phyloP scores from a whole-genome alignment of 2,113 vertebrate species.

The Vidua macroura region DNA sequence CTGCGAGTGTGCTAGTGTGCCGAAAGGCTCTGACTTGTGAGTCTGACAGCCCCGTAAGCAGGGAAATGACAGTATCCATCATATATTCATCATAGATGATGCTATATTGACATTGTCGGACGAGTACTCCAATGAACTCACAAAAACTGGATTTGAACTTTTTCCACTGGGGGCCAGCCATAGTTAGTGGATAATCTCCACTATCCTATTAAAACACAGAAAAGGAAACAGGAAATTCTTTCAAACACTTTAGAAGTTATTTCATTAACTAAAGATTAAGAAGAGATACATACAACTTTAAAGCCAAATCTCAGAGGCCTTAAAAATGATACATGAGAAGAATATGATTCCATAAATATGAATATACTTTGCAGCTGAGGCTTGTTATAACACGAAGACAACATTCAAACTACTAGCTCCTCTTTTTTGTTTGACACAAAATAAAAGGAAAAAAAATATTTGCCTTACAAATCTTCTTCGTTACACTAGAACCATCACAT shows the following conservation, averaged over 20 bases:
- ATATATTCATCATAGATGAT: conserved; percentile 99
- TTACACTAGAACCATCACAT: neutral
- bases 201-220: conserved; percentile 83
- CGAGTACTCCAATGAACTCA: conserved; percentile 96
- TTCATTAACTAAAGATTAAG: neutral
- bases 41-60: conserved; percentile 96
- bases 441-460: neutral
- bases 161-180: conserved; percentile 99
- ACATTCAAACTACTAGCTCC: neutral
- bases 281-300: neutral
- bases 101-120: conserved; percentile 98
- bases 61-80: conserved; percentile 99
- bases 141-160: conserved; percentile 98
- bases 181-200: conserved; percentile 96
- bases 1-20: conserved; percentile 98
- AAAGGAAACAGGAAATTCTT: neutral
- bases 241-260: neutral
- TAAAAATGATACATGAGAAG: neutral
- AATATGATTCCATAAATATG: neutral
- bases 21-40: conserved; percentile 98
- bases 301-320: neutral
- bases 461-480: neutral
- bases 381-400: neutral
- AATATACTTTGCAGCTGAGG: neutral
- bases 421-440: neutral